Base-by-base conservation (phyloP, 2,113 vertebrate species). In the Phasianus colchicus region DNA sequence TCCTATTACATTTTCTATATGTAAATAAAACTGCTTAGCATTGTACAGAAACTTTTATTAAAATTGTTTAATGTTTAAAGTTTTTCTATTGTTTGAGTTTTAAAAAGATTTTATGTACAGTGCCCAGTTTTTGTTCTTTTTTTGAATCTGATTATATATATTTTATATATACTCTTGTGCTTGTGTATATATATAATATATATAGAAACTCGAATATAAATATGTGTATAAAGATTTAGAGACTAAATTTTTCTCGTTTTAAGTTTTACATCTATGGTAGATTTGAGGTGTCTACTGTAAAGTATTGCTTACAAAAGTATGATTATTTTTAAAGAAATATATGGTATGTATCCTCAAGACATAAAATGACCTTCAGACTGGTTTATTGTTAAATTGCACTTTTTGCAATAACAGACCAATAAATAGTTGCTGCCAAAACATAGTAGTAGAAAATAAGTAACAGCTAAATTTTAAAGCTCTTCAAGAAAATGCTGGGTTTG, bases 1-100 rank as follows among this genome's bases (percentile, higher is more conserved):
- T 98, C 98, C 98, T 99, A 98, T 97, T 99, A 99, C 98, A 98
- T 99, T 99, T 99, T 99, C 98, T 99, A 99, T 99, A 97, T 98
- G 98, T 98, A 98, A 99, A 99, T 99, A 98, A 99, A 99, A 98
- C 98, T 98, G 98, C 98, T 99, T 98, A 98, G 98, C 98, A 97
- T 98, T 99, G 99, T 99, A 99, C 98, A 99, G 98, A 99, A 98
- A 99, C 98, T 98, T 98, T 98, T 98, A 97, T 98, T 98, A 98
- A 99, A 98, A 98, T 98, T 98, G 98, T 98, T 98, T 99, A 98
- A 99, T 99, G 98, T 99, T 99, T 99, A 98, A 99, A 99, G 98
- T 98, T 98, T 98, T 98, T 98, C 98, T 98, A 98, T 98, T 98
- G 98, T 98, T 98, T 98, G 98, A 98, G 97, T 98, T 98, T 98